A percentile compares a stretch with the other conserved stretches of the same genome.
These are phyloP conservation scores for Hydrotaea cyrtoneurina DNA, from an alignment of 2,888 invertebrate genomes.

Conservation along the genomic window DNA sequence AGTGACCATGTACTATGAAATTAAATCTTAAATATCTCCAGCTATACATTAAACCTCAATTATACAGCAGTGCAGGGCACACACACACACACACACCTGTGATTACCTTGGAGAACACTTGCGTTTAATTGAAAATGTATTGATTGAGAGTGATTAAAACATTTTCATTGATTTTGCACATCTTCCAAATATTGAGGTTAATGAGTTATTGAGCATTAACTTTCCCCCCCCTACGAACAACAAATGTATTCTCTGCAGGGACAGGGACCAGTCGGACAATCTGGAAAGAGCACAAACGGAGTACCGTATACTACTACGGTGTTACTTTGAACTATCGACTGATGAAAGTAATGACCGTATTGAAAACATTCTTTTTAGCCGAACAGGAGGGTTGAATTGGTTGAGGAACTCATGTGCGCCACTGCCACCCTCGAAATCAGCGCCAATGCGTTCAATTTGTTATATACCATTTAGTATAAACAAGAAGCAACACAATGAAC, in stretches of 20 bases:
- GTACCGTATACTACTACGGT: not conserved
- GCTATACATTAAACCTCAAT: constrained; percentile 7
- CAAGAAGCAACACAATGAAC: constrained; percentile 8
- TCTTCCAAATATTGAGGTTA: constrained; percentile 51
- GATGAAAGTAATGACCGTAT: constrained; percentile 18
- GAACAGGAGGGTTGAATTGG: not conserved
- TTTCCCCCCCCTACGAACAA: not conserved
- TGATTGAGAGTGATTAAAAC: constrained; percentile 33
- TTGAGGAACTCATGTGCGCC: not conserved
- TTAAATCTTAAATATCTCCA: not conserved
- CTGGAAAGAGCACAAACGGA: constrained; percentile 9
- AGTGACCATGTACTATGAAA: not conserved
- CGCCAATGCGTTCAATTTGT: not conserved
- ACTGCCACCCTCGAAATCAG: not conserved
- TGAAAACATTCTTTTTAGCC: not conserved
- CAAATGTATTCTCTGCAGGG: not conserved
- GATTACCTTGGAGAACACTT: constrained; percentile 9
- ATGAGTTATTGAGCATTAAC: constrained; percentile 56
- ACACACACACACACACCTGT: not conserved
- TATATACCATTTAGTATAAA: constrained; percentile 1
- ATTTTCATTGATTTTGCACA: constrained; percentile 26
- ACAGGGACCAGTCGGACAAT: not conserved
- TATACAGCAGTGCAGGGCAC: not conserved
- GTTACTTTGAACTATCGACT: constrained; percentile 13
- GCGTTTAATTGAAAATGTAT: constrained; percentile 33